Percentiles rank a stretch among this genome's conserved stretches.
Conservation (phyloP, 2,888 invertebrate genomes). For the Cerastoderma edule region DNA sequence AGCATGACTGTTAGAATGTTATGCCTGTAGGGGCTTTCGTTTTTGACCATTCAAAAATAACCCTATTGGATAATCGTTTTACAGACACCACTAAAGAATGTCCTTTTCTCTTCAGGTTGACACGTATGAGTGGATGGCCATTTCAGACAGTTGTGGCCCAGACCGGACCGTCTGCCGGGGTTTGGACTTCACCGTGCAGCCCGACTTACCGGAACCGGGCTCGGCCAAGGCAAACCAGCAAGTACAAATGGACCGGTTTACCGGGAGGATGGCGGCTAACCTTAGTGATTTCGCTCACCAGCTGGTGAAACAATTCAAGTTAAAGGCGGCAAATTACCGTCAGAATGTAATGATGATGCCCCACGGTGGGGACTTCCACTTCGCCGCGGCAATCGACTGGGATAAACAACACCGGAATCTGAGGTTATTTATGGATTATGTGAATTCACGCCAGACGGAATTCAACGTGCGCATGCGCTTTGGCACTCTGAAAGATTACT, state of each 20-base stretch:
- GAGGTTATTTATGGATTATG: slow-evolving; percentile 92
- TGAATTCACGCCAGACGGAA: slow-evolving; percentile 90
- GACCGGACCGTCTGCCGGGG: slow-evolving; percentile 88
- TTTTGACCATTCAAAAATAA: no score
- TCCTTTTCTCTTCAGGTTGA: slow-evolving; percentile 91
- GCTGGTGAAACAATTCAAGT: slow-evolving; percentile 93
- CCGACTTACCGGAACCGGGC: slow-evolving; percentile 88
- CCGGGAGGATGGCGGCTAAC: slow-evolving; percentile 90
- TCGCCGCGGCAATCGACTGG: slow-evolving; percentile 94
- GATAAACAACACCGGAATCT: slow-evolving; percentile 97
- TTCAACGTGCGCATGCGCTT: slow-evolving; percentile 84
- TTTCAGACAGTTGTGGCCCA: slow-evolving; percentile 97
- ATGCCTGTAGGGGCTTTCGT: no score
- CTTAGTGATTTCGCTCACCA: slow-evolving; percentile 91
- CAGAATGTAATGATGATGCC: slow-evolving; percentile 97
- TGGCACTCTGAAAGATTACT: slow-evolving; percentile 96
- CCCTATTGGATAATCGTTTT: no score
- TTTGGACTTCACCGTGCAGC: slow-evolving; percentile 88
- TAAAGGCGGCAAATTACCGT: slow-evolving; percentile 93
- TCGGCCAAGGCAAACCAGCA: slow-evolving; percentile 29
- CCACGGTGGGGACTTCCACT: slow-evolving; percentile 97
- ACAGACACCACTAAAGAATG: no score
- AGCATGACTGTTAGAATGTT: no score
- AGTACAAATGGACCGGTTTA: slow-evolving; percentile 15
- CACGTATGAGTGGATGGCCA: slow-evolving; percentile 98